Evolutionary conservation across 2,113 vertebrate species (phyloP).

Genomic region (Caloenas nicobarica): DNA sequence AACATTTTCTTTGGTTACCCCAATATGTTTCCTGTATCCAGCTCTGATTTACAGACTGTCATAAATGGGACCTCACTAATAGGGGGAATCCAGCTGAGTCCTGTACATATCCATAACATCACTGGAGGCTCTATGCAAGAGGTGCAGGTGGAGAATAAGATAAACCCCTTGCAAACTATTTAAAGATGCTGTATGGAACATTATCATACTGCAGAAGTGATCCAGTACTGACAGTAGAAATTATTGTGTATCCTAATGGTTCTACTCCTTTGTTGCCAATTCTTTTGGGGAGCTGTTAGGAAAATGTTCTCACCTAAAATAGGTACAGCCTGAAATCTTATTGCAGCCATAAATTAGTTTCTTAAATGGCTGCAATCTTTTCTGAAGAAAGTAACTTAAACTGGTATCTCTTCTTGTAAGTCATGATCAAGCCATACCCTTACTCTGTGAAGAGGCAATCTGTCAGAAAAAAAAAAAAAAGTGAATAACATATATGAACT

Average conservation of each 20-base stretch:
- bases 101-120: neutral
- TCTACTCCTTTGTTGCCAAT: neutral
- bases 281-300: neutral
- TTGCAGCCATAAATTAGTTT: neutral
- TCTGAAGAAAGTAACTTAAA: neutral
- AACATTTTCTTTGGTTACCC: neutral
- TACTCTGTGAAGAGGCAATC: neutral
- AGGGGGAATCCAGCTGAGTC: neutral
- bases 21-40: neutral
- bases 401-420: neutral
- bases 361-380: neutral
- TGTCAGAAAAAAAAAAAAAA: conserved; percentile 16
- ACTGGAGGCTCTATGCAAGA: neutral
- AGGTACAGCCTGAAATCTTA: neutral
- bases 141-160: neutral
- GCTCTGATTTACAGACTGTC: neutral
- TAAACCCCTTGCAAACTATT: neutral
- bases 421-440: neutral
- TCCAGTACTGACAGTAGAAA: neutral
- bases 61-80: neutral
- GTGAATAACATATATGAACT: neutral
- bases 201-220: neutral
- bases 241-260: neutral
- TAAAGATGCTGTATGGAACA: neutral
- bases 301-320: neutral